Evolutionary conservation across 2,888 invertebrate species (phyloP), one percentile per base, ranked within the genome.

Genomic region (Ganaspis brasiliensis): DNA sequence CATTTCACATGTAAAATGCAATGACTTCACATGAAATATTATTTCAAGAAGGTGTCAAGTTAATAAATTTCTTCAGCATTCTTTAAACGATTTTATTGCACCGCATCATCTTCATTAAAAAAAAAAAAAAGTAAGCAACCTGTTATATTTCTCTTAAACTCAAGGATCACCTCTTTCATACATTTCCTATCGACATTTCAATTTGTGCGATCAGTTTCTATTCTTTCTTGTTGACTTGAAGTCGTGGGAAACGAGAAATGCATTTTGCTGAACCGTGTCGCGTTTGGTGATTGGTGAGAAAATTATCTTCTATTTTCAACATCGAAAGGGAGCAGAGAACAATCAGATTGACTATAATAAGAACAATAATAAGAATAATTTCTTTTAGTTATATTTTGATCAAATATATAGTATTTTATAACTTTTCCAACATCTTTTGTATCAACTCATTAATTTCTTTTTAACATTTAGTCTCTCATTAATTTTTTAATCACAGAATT

Each of bases 21-120:
- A 67, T 67, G 67, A 67, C 67, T 67, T 45, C 12, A 45, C 45
- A 45, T 24, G 10, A 40, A 67, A 67, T 67, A 40, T 67, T 67
- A 40, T 67, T 52, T 45, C 37, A 3, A 21, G 24, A 67, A 26
- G 21, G 24, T 45, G 40, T 45, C 67, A 67, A 45, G 12, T 45
- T 45, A 67, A 45, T 67, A 67, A 8, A 57, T 57, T 31, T 67
- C n/a, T 19, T 3, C 19, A 16, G 37, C 3, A 61, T 19, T n/a
- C 12, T 35, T 61, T 16, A n/a, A 49, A 49, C 5, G 2, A 0
- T 49, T 49, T 49, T 16, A 16, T 59, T 59, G 8, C 16, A 16
- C 16, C 3, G 1, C 14, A 16, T 56, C 24, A 12, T 12, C 14
- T 24, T 5, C 1, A 4, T 19, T 24, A 26, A 31, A 57, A 57